These are phyloP conservation scores for Nesospiza acunhae DNA, from an alignment of 2,113 vertebrate genomes.

Conservation along the genomic window DNA sequence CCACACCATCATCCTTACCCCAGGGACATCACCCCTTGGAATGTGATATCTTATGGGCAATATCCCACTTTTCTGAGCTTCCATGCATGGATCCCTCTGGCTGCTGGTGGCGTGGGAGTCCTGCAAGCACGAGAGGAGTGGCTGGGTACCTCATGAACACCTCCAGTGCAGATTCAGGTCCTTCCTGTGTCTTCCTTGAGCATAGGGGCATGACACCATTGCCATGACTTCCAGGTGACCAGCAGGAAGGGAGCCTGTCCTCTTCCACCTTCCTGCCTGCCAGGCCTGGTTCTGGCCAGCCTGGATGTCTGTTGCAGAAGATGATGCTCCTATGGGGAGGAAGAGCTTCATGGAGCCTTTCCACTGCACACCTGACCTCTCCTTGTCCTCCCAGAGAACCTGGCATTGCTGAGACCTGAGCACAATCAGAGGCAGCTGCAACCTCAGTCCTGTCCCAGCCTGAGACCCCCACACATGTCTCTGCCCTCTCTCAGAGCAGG, in stretches of 20 bases:
- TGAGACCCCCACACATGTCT: neutral
- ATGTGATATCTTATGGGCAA: fast-evolving
- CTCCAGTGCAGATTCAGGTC: neutral
- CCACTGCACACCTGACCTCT: neutral
- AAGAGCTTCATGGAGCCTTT: neutral
- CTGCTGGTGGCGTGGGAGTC: neutral
- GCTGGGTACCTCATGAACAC: neutral
- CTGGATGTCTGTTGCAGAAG: neutral
- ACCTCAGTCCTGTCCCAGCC: neutral
- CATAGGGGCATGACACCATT: neutral
- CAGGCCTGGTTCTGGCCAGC: neutral
- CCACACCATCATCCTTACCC: neutral
- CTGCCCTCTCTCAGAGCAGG: neutral
- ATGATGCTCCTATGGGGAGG: neutral
- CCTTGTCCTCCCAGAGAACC: neutral
- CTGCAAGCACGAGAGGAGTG: neutral
- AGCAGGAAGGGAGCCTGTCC: neutral
- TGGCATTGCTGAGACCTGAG: neutral
- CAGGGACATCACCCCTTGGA: neutral
- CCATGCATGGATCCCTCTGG: neutral
- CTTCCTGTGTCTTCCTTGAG: neutral
- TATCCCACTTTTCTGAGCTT: neutral
- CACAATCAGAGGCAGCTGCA: neutral
- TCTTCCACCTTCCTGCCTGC: neutral
- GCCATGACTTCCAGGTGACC: neutral